Evolutionary conservation across 2,797 vertebrate species (phyloP).

Genomic region (Scleropages formosus): DNA sequence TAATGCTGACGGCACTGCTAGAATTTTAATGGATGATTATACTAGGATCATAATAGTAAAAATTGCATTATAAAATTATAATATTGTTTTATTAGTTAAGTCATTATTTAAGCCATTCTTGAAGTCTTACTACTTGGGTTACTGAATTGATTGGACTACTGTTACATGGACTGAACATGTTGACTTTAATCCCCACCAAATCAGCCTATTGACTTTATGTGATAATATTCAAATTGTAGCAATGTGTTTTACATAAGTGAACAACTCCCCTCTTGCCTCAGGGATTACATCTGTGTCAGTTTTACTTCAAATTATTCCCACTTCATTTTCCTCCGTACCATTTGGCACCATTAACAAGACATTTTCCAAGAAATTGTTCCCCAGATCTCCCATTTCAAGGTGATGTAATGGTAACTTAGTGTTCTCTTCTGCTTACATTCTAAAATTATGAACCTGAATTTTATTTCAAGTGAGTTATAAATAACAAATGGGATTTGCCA

Average conservation of each 20-base stretch:
- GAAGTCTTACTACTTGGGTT: too few relatives aligned
- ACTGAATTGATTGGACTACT: conserved; percentile 15
- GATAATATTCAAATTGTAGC: conserved; percentile 38
- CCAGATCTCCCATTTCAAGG: conserved; percentile 8
- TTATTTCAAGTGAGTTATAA: too few relatives aligned
- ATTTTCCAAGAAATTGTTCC: conserved; percentile 35
- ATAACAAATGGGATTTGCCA: conserved; percentile 36
- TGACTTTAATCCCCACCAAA: background rate
- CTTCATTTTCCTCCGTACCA: conserved; percentile 20
- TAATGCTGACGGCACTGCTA: too few relatives aligned
- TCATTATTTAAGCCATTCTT: too few relatives aligned
- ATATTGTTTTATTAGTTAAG: too few relatives aligned
- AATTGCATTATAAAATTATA: too few relatives aligned
- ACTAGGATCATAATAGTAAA: too few relatives aligned
- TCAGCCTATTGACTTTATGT: background rate
- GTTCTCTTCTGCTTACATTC: background rate
- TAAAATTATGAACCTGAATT: background rate
- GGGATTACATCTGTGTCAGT: conserved; percentile 18
- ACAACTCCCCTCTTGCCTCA: conserved; percentile 52
- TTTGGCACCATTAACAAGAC: conserved; percentile 30
- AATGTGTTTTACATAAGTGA: conserved; percentile 60
- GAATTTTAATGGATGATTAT: too few relatives aligned
- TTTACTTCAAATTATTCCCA: conserved; percentile 14
- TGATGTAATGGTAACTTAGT: conserved; percentile 7
- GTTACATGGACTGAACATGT: conserved; percentile 19